A percentile compares a stretch with the other conserved stretches of the same genome.
These are phyloP conservation scores for Pelobates fuscus DNA, from an alignment of 2,113 vertebrate genomes.

Conservation along the genomic window DNA sequence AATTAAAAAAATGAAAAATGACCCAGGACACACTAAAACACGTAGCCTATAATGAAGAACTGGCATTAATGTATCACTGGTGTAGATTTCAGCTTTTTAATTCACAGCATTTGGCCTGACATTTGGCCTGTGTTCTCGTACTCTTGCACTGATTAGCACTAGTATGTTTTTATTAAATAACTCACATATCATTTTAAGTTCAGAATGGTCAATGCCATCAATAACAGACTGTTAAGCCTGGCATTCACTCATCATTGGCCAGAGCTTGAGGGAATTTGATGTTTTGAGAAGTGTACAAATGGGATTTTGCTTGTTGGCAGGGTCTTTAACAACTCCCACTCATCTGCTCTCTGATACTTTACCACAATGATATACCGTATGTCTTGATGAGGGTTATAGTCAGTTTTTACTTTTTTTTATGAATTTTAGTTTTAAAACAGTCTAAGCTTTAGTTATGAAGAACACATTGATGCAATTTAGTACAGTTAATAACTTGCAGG, in stretches of 20 bases:
- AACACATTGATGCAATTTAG: too few relatives aligned
- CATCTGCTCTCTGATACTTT: not conserved
- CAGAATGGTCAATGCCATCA: not conserved
- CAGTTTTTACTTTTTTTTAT: too few relatives aligned
- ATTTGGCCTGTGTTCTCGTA: too few relatives aligned
- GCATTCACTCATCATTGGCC: not conserved
- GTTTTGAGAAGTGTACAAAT: not conserved
- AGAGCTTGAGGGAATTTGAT: not conserved
- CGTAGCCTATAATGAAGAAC: too few relatives aligned
- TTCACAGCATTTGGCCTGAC: not conserved
- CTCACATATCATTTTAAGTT: not conserved
- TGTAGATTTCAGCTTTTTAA: not conserved
- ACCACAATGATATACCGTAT: not conserved
- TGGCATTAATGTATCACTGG: too few relatives aligned
- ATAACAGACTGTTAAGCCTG: not conserved
- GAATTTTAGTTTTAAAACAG: too few relatives aligned
- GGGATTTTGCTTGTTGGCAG: not conserved
- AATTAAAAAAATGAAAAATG: too few relatives aligned
- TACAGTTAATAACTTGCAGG: too few relatives aligned
- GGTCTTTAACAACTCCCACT: not conserved
- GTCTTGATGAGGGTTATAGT: too few relatives aligned
- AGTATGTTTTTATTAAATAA: not conserved
- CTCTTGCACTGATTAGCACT: not conserved
- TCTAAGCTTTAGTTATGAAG: too few relatives aligned
- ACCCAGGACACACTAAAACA: too few relatives aligned